A percentile compares a stretch with the other conserved stretches of the same genome.
Evolutionary conservation across 2,797 vertebrate genomes (phyloP).

Genomic region (Aphelocoma californica): DNA sequence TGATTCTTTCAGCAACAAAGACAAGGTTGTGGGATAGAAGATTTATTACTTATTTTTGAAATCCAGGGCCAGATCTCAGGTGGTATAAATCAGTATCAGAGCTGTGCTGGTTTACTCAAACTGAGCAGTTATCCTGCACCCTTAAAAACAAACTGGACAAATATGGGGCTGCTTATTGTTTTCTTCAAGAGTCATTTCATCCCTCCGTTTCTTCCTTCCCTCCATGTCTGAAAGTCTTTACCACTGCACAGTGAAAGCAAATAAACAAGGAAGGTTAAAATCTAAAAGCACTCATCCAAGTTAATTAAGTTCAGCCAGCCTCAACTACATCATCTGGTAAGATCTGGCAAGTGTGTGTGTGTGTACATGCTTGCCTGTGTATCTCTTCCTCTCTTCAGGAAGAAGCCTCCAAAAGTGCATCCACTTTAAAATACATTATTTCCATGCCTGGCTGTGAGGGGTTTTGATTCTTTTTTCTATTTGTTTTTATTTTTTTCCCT

Average conservation of each 20-base stretch:
- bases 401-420: slow-evolving; percentile 2
- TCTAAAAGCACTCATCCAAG: slow-evolving; percentile 64
- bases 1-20: background rate
- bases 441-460: background rate
- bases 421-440: background rate
- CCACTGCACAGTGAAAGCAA: slow-evolving; percentile 31
- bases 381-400: background rate
- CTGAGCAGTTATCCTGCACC: background rate
- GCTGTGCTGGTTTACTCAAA: background rate
- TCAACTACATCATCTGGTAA: slow-evolving; percentile 62
- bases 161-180: background rate
- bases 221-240: slow-evolving; percentile 61
- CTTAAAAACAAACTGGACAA: background rate
- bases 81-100: background rate
- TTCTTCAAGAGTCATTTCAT: background rate
- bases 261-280: slow-evolving; percentile 70
- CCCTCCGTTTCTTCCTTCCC: background rate
- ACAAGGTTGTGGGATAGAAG: background rate
- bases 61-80: background rate
- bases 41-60: background rate
- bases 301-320: slow-evolving; percentile 70
- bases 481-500: background rate
- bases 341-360: slow-evolving; percentile 12
- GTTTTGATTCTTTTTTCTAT: background rate
- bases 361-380: background rate